Evolutionary conservation across 2,797 vertebrate genomes (phyloP).

Genomic region (Phoebastria nigripes): DNA sequence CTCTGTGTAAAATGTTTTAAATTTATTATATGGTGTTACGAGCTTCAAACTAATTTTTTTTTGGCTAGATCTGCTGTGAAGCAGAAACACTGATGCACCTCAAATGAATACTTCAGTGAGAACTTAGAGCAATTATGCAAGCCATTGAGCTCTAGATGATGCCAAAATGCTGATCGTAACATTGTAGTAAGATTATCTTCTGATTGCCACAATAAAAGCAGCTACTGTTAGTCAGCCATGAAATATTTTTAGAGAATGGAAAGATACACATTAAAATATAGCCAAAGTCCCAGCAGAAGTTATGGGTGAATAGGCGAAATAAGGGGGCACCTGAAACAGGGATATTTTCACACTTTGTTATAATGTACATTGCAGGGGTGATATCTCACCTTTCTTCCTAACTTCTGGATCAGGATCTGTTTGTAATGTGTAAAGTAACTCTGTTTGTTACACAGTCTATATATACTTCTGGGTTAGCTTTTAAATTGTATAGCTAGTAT

Average conservation of each 20-base stretch:
- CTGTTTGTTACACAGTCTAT: not conserved
- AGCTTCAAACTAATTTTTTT: not conserved
- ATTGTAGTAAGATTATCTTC: not conserved
- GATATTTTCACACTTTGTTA: not conserved
- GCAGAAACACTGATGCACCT: not conserved
- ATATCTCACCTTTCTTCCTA: not conserved
- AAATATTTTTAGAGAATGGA: not conserved
- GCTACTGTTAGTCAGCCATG: not conserved
- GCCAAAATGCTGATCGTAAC: not conserved
- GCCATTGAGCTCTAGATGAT: not conserved
- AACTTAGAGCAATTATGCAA: not conserved
- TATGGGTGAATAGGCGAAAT: not conserved
- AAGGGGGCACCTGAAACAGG: not conserved
- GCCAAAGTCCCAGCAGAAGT: not conserved
- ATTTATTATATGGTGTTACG: not conserved
- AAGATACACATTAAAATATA: not conserved
- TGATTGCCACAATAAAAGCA: not conserved
- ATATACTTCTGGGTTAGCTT: not conserved
- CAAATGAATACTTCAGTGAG: not conserved
- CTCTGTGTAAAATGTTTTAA: not conserved
- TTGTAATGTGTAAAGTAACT: not conserved
- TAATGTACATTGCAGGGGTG: fast-evolving
- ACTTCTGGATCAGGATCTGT: not conserved
- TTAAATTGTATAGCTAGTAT: not conserved
- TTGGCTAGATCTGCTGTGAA: not conserved